These are phyloP conservation scores for Monoplex corrugatus DNA, from an alignment of 2,888 invertebrate species.

Conservation along the genomic window DNA sequence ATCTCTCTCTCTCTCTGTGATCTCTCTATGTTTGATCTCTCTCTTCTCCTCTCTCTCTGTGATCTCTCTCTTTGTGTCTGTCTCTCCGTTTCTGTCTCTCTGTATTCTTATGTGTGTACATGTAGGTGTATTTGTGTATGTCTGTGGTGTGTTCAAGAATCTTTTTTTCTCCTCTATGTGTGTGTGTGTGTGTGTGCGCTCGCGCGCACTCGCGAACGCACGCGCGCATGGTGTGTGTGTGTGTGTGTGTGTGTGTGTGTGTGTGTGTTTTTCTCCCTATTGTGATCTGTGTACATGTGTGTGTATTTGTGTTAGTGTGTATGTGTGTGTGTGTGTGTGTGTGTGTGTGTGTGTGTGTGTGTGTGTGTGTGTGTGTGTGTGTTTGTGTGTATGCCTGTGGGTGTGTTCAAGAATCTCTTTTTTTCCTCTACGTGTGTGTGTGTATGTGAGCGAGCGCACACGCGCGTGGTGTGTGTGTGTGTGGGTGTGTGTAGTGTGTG, in stretches of 20 bases:
- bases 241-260: neutral
- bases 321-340: neutral
- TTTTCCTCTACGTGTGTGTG: neutral
- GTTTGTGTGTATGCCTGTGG: no score
- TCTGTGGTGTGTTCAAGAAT: no score
- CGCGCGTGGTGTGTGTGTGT: neutral
- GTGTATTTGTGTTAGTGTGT: no score
- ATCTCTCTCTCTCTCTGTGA: neutral
- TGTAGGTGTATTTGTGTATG: constrained; percentile 5
- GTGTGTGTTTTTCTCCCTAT: neutral
- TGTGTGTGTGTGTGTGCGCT: neutral
- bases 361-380: no score
- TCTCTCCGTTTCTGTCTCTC: neutral
- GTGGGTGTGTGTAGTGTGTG: no score
- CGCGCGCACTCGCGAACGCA: neutral
- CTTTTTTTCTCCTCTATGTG: no score
- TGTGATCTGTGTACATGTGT: neutral
- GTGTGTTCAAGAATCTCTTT: no score
- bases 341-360: neutral
- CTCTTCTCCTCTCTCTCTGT: neutral
- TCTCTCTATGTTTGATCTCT: neutral
- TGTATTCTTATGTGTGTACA: neutral
- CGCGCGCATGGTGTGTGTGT: neutral
- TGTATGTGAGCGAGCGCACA: neutral
- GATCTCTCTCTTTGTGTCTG: no score